A percentile compares a stretch with the other conserved stretches of the same genome.
These are phyloP conservation scores for Trissolcus brochymenae DNA, from an alignment of 2,888 invertebrate species.

Conservation along the genomic window DNA sequence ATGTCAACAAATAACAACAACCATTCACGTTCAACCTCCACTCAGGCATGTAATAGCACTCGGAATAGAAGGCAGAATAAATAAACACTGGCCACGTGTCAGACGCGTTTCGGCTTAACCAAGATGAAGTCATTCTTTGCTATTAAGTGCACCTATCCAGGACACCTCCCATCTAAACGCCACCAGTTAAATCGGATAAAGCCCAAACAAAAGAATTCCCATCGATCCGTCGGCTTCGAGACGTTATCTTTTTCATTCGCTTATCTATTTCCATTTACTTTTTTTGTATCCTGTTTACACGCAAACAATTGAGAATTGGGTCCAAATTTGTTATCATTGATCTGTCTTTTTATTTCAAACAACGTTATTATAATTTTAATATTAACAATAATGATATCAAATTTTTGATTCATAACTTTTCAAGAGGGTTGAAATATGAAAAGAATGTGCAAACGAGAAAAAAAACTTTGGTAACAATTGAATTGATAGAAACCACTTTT, in stretches of 20 bases:
- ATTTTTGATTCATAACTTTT: too few species aligned
- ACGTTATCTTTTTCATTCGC: slow-evolving; percentile 73
- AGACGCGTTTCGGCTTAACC: slow-evolving; percentile 64
- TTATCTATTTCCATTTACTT: slow-evolving; percentile 58
- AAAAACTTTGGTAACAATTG: too few species aligned
- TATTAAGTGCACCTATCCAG: slow-evolving; percentile 59
- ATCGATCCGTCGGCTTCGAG: slow-evolving; percentile 71
- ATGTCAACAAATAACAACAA: slow-evolving; percentile 53
- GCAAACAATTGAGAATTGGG: too few species aligned
- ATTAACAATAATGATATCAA: too few species aligned
- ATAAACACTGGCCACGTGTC: slow-evolving; percentile 58
- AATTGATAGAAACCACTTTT: too few species aligned
- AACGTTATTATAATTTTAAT: too few species aligned
- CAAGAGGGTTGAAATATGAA: too few species aligned
- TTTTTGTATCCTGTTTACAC: too few species aligned
- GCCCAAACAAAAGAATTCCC: slow-evolving; percentile 70
- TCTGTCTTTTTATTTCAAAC: too few species aligned
- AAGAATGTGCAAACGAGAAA: too few species aligned
- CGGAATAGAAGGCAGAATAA: slow-evolving; percentile 59
- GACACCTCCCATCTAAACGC: slow-evolving; percentile 59
- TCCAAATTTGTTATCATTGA: too few species aligned
- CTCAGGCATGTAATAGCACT: slow-evolving; percentile 74
- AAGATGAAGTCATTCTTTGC: slow-evolving; percentile 66
- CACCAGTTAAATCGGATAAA: slow-evolving; percentile 71
- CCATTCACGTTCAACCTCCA: slow-evolving; percentile 67